A percentile compares a stretch with the other conserved stretches of the same genome.
Conservation (phyloP, 2,888 invertebrate species). For the Sussaba pulchella region DNA sequence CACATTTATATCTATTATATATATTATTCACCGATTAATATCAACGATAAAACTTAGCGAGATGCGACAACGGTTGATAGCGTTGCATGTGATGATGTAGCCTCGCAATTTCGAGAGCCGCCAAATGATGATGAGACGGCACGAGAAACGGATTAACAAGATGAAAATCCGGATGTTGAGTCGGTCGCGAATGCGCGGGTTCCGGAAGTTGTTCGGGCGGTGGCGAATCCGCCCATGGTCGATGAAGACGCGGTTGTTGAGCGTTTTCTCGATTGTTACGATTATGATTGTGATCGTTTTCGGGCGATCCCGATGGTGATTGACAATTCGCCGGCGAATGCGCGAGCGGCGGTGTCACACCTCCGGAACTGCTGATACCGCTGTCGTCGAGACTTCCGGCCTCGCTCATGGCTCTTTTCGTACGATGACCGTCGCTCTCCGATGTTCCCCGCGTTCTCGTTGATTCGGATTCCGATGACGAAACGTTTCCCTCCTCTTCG, state of each 20-base stretch:
- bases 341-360: slow-evolving; percentile 66
- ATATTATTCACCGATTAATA: background rate
- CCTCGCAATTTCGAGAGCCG: slow-evolving; percentile 67
- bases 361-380: slow-evolving; percentile 72
- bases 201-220: slow-evolving; percentile 77
- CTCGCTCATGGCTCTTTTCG: slow-evolving; percentile 69
- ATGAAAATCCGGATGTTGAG: slow-evolving; percentile 38
- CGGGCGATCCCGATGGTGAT: slow-evolving; percentile 20
- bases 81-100: slow-evolving; percentile 66
- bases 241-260: slow-evolving; percentile 72
- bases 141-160: slow-evolving; percentile 58
- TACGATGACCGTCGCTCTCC: slow-evolving; percentile 60
- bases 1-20: background rate
- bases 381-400: slow-evolving; percentile 73
- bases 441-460: slow-evolving; percentile 49
- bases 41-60: slow-evolving; percentile 62
- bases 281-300: slow-evolving; percentile 38
- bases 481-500: slow-evolving; percentile 57
- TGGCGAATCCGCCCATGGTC: slow-evolving; percentile 77
- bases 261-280: slow-evolving; percentile 22
- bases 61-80: slow-evolving; percentile 50
- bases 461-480: slow-evolving; percentile 72
- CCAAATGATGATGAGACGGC: slow-evolving; percentile 54
- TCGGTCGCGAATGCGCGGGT: slow-evolving; percentile 75
- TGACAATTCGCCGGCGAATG: slow-evolving; percentile 50